Evolutionary conservation across 2,797 vertebrate species (phyloP).

Genomic region (Linurgus olivaceus): DNA sequence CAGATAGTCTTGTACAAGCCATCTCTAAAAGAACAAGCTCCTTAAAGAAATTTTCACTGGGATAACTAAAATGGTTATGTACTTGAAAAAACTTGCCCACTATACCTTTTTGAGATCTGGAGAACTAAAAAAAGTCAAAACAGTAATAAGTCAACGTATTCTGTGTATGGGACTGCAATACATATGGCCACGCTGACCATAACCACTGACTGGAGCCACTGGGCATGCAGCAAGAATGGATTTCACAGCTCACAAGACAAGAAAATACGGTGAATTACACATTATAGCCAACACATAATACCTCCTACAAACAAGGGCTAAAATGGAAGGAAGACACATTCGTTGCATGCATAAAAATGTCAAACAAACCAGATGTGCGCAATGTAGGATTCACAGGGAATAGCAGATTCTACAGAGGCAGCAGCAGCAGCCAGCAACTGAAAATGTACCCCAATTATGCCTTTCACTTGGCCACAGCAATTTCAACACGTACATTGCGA

Average conservation of each 20-base stretch:
- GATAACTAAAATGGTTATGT: not conserved
- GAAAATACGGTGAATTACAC: not conserved
- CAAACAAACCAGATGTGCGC: not conserved
- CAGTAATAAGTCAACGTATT: not conserved
- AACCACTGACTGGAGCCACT: not conserved
- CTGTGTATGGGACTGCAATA: not conserved
- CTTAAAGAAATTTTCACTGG: not conserved
- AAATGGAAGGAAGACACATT: not conserved
- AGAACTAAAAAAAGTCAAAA: not conserved
- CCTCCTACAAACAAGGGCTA: not conserved
- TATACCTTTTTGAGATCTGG: not conserved
- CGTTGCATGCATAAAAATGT: not conserved
- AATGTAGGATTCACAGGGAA: not conserved
- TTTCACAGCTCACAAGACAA: not conserved
- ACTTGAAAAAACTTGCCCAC: not conserved
- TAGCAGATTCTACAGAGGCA: not conserved
- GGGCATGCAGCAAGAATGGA: not conserved
- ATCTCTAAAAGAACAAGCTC: not conserved
- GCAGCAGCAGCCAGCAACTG: not conserved
- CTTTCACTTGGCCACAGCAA: not conserved
- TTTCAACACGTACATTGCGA: not conserved
- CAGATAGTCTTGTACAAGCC: not conserved
- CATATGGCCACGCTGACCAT: not conserved
- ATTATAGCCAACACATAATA: not conserved
- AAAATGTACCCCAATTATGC: not conserved